A percentile compares a stretch with the other conserved stretches of the same genome.
phyloP scores from a whole-genome alignment of 2,888 invertebrate species.

The Fragum whitleyi region DNA sequence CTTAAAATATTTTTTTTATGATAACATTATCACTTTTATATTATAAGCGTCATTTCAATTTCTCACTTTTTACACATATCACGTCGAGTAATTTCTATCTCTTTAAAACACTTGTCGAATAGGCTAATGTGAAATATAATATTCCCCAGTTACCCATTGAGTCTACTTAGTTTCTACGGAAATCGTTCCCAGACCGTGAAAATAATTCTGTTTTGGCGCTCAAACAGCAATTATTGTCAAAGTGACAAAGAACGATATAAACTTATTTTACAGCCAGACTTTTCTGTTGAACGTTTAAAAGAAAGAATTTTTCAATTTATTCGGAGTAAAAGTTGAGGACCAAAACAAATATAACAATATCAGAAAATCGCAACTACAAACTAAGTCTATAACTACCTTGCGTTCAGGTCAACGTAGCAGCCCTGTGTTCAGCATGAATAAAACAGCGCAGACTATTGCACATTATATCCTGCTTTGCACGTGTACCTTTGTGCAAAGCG shows the following conservation, averaged over 20 bases:
- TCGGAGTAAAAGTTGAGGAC: too few species aligned
- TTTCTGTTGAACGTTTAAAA: background rate
- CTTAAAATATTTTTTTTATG: too few species aligned
- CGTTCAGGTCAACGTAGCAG: too few species aligned
- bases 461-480: too few species aligned
- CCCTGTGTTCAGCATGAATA: too few species aligned
- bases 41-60: background rate
- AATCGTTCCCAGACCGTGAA: background rate
- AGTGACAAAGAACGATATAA: background rate
- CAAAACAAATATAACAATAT: too few species aligned
- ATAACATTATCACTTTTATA: background rate
- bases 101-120: background rate
- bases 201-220: background rate
- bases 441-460: too few species aligned
- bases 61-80: background rate
- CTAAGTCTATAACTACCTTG: too few species aligned
- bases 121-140: background rate
- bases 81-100: background rate
- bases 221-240: background rate
- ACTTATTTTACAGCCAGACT: background rate
- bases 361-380: too few species aligned
- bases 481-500: too few species aligned
- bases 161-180: background rate
- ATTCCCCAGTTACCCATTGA: background rate
- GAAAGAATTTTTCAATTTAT: too few species aligned